Conservation (phyloP, 2,113 vertebrate genomes). For the Oostethus manadensis region DNA sequence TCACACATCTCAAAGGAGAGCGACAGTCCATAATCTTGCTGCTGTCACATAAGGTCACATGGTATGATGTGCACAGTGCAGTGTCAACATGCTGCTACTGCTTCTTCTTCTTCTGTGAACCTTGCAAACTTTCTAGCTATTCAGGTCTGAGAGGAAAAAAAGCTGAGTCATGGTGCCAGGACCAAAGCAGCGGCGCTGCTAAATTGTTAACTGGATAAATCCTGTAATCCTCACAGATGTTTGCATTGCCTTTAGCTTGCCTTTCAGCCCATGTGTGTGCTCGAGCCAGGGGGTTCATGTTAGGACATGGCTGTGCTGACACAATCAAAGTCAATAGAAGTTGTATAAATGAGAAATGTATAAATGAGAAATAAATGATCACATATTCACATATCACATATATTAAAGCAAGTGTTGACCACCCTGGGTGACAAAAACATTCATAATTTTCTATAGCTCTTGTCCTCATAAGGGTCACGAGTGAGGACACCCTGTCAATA, state of each 20-base stretch:
- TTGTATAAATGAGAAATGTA: too few relatives aligned
- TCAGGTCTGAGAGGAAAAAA: neutral
- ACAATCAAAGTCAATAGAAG: neutral
- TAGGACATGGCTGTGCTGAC: neutral
- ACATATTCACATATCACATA: neutral
- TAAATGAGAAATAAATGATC: too few relatives aligned
- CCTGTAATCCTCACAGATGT: conserved; percentile 8
- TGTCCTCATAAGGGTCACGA: too few relatives aligned
- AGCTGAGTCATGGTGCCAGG: neutral
- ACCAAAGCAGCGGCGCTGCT: neutral
- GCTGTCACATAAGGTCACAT: neutral
- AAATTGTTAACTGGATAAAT: neutral
- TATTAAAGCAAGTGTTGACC: neutral
- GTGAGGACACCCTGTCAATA: too few relatives aligned
- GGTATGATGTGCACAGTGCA: neutral
- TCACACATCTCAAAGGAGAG: too few relatives aligned
- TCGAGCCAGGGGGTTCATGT: neutral
- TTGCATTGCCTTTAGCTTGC: conserved; percentile 3
- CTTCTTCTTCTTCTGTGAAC: neutral
- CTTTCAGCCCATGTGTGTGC: conserved; percentile 1
- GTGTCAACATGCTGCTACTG: neutral
- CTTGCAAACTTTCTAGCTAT: conserved; percentile 6
- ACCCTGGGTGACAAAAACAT: neutral
- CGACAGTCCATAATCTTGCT: neutral
- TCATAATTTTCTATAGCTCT: neutral